These are phyloP conservation scores for Danio choprae DNA, from an alignment of 2,797 vertebrate genomes.

Conservation along the genomic window DNA sequence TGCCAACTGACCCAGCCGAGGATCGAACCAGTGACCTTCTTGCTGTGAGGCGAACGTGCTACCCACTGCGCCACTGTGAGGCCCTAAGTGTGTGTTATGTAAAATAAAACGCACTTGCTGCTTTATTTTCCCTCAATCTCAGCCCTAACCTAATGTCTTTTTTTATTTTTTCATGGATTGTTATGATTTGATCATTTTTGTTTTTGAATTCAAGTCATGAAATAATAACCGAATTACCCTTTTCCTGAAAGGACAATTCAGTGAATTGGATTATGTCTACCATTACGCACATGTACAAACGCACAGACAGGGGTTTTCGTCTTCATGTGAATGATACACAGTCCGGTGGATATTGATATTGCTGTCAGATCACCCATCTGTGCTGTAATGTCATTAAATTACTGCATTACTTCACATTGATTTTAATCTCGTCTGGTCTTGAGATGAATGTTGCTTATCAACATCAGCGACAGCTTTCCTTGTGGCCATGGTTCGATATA, in stretches of 20 bases:
- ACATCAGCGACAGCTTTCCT: not conserved
- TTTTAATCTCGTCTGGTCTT: slow-evolving; percentile 3
- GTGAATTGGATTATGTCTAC: slow-evolving; percentile 10
- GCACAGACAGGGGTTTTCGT: not conserved
- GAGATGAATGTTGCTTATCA: slow-evolving; percentile 25
- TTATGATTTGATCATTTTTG: not conserved
- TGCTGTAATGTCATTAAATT: slow-evolving; percentile 39
- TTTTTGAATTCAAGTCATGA: not conserved
- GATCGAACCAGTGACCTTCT: no score
- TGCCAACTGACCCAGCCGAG: no score
- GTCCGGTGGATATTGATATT: slow-evolving; percentile 40
- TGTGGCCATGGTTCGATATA: not conserved
- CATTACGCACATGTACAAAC: not conserved
- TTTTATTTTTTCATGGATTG: not conserved
- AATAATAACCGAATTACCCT: slow-evolving; percentile 19
- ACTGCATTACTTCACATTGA: slow-evolving; percentile 38
- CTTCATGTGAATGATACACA: not conserved
- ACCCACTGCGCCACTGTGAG: no score
- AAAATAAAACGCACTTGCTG: no score
- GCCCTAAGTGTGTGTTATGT: no score
- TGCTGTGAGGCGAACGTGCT: no score
- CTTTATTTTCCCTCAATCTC: not conserved
- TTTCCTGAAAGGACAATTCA: not conserved
- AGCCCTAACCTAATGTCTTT: not conserved
- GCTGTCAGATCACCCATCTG: slow-evolving; percentile 28